phyloP scores from a whole-genome alignment of 2,888 invertebrate species.

The Camptogramma bilineatum region DNA sequence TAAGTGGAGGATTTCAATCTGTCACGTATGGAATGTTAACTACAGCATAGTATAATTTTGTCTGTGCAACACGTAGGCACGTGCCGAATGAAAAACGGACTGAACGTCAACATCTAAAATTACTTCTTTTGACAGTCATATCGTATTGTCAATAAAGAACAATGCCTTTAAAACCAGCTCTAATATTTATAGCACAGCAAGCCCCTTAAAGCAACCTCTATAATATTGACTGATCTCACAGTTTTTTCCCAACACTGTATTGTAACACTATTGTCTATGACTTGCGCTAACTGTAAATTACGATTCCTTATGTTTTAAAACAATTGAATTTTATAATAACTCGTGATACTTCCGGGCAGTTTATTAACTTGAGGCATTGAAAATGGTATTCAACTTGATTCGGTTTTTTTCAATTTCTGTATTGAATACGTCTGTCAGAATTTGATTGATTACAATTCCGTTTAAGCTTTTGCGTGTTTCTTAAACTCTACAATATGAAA shows the following conservation, averaged over 20 bases:
- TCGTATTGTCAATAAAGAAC: background rate
- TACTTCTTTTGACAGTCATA: background rate
- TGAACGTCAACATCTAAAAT: too few species aligned
- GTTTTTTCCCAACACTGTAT: slow-evolving; percentile 32
- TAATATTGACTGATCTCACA: slow-evolving; percentile 12
- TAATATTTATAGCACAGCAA: background rate
- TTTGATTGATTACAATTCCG: slow-evolving; percentile 15
- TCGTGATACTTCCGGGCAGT: slow-evolving; percentile 34
- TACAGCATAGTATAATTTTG: too few species aligned
- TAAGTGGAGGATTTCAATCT: too few species aligned
- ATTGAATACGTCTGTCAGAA: slow-evolving; percentile 17
- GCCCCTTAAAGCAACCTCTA: slow-evolving; percentile 1
- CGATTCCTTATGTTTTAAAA: slow-evolving; percentile 36
- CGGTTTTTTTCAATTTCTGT: slow-evolving; percentile 8
- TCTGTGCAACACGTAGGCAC: too few species aligned
- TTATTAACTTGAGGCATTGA: slow-evolving; percentile 19
- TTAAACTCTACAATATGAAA: background rate
- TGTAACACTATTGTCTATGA: slow-evolving; percentile 39
- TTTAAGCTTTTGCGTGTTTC: background rate
- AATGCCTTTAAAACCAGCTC: background rate
- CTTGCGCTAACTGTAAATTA: slow-evolving; percentile 38
- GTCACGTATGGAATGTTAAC: too few species aligned
- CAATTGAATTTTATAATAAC: slow-evolving; percentile 36
- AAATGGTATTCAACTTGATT: slow-evolving; percentile 12
- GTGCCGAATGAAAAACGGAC: too few species aligned